Evolutionary conservation across 1,140 invertebrate species (phyloP), one percentile per base, ranked within the genome.

Genomic region (Heliconius melpomene): DNA sequence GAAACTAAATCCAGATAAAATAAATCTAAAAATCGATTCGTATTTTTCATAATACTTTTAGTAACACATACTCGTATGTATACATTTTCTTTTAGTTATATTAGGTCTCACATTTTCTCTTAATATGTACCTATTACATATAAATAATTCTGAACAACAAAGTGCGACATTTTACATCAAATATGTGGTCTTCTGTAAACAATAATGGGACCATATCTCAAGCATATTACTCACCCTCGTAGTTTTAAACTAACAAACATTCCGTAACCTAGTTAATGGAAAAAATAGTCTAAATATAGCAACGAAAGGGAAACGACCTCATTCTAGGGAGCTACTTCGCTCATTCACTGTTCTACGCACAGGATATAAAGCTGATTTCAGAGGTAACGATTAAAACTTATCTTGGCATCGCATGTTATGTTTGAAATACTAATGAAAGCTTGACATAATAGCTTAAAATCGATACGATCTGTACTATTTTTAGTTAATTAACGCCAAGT

Each of bases 301-400:
- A 81, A 76, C 84, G 85, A 90, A 92, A 92, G 91, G 91, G 89
- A 90, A 92, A 93, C 87, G 91, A 90, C 91, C 91, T 86, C 89
- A 87, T 92, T 90, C 82, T 85, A 75, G 82, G 79, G 75, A 72
- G 74, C 83, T 85, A 84, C 86, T 88, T 82, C 84, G 84, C 86
- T 87, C 87, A 86, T 89, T 89, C 75, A 85, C 87, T 79, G 88
- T 89, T 87, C 90, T 88, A 91, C 91, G 89, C 91, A 91, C 88
- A 66, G 86, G 83, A 87, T 88, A 89, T 89, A 89, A 90, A 91
- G 85, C 89, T 89, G 91, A 93, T 93, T 93, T 93, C 90, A 88
- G 91, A 84, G 80, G 72, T 77, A 84, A 82, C 81, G 82, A 81
- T 79, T 87, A 82, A 79, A 81, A 88, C 85, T 82, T 92, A 91